phyloP scores from a whole-genome alignment of 2,888 invertebrate genomes.

The Anthoptus insignis region DNA sequence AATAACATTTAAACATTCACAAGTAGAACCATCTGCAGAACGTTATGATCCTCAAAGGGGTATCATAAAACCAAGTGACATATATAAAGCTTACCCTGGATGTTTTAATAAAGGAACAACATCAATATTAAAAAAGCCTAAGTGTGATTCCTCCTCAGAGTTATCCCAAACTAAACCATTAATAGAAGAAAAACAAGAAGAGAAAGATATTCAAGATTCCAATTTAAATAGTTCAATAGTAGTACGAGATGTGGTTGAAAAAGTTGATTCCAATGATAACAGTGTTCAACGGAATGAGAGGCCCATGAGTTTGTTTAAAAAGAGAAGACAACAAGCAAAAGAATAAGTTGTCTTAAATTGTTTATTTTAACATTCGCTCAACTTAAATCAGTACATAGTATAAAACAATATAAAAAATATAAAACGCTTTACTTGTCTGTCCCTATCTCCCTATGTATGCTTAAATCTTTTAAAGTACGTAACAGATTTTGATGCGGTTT shows the following conservation, averaged over 20 bases:
- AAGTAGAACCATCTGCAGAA: constrained; percentile 55
- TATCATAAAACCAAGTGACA: constrained; percentile 77
- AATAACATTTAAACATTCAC: constrained; percentile 71
- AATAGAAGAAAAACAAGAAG: constrained; percentile 39
- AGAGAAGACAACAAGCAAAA: constrained; percentile 69
- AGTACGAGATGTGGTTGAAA: constrained; percentile 72
- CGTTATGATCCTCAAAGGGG: constrained; percentile 64
- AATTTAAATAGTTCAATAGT: constrained; percentile 56
- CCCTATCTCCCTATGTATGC: too few species aligned
- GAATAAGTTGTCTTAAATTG: constrained; percentile 38
- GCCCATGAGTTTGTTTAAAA: constrained; percentile 77
- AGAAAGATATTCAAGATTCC: constrained; percentile 4
- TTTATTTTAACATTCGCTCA: too few species aligned
- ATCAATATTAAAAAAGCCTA: constrained; percentile 63
- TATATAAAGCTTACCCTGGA: constrained; percentile 68
- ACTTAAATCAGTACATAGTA: too few species aligned
- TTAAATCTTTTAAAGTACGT: too few species aligned
- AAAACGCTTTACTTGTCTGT: too few species aligned
- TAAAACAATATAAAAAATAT: too few species aligned
- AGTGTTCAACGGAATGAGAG: constrained; percentile 55
- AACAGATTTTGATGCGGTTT: too few species aligned
- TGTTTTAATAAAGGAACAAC: constrained; percentile 61
- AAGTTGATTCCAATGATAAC: constrained; percentile 50
- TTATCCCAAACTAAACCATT: constrained; percentile 29
- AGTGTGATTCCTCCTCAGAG: constrained; percentile 19